These are phyloP conservation scores for Leptinotarsa defecta DNA, from an alignment of 1,140 invertebrate genomes.

Conservation along the genomic window DNA sequence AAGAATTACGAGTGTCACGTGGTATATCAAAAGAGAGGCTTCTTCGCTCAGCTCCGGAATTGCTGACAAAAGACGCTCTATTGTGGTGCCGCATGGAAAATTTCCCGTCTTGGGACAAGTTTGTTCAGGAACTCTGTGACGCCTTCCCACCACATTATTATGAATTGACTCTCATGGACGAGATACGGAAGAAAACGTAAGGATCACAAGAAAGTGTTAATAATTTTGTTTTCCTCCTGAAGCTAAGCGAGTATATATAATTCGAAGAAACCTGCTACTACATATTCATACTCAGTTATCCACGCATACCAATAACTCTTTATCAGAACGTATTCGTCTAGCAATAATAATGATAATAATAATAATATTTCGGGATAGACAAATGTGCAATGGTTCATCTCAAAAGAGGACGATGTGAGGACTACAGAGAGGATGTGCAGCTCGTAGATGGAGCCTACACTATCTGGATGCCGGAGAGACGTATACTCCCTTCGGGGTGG, in stretches of 20 bases:
- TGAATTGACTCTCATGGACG: background rate
- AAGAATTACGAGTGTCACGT: no score
- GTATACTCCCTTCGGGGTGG: no score
- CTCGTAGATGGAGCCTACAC: no score
- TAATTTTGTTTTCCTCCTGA: background rate
- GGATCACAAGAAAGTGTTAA: background rate
- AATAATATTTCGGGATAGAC: no score
- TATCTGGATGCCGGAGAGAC: no score
- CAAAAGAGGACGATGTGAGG: no score
- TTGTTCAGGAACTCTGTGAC: background rate
- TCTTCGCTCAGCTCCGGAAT: background rate
- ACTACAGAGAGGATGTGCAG: no score
- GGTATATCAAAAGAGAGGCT: background rate
- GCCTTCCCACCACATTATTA: background rate
- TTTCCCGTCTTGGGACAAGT: background rate
- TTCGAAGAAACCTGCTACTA: background rate
- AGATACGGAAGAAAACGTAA: background rate
- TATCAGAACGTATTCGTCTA: background rate
- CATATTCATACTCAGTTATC: background rate
- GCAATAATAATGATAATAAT: no score
- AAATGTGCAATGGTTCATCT: no score
- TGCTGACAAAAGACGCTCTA: background rate
- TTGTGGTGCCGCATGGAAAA: background rate
- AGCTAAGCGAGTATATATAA: background rate
- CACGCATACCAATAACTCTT: background rate